phyloP scores from a whole-genome alignment of 1,140 invertebrate genomes.

The Babylonia areolata region DNA sequence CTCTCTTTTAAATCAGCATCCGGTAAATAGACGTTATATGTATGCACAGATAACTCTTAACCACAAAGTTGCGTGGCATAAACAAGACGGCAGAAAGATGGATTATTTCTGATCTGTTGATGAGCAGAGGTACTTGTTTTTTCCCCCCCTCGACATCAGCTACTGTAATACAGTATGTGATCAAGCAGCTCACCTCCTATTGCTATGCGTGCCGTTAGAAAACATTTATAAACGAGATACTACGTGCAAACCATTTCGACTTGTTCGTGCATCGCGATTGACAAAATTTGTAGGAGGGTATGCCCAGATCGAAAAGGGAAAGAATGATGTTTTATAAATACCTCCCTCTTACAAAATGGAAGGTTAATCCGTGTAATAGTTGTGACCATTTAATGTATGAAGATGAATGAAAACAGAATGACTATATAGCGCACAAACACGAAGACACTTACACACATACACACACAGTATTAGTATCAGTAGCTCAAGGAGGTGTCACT shows the following conservation, averaged over 20 bases:
- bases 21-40: background rate
- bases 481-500: no score
- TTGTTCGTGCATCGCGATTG: background rate
- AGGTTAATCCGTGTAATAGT: no score
- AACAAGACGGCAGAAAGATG: background rate
- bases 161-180: background rate
- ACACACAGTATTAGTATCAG: no score
- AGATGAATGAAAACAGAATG: no score
- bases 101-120: no score
- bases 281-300: no score
- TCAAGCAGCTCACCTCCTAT: background rate
- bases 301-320: no score
- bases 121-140: background rate
- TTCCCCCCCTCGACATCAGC: background rate
- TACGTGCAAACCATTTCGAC: background rate
- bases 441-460: no score
- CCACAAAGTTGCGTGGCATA: background rate
- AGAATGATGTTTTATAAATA: no score
- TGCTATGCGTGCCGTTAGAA: background rate
- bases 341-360: no score
- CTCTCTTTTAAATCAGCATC: background rate
- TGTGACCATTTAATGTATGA: no score
- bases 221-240: background rate
- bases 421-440: no score
- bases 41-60: background rate